Base-by-base conservation (phyloP, 2,888 invertebrate species). In the Eupsilia transversa region DNA sequence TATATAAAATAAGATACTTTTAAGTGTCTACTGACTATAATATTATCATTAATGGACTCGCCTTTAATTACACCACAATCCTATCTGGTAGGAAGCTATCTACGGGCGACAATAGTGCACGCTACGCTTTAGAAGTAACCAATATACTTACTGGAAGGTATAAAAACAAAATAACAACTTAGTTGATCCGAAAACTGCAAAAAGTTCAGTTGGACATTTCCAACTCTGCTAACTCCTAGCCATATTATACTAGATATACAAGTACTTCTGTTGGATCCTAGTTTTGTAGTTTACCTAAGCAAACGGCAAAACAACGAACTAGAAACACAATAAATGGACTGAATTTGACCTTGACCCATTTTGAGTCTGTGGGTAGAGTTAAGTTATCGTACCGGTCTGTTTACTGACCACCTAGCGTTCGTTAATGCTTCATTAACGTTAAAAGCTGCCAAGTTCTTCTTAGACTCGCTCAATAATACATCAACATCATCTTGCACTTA, bases 231-330 rank as follows among this genome's bases (percentile, higher is more conserved):
- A n/a, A 30, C 38, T 72, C 30, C 23, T 43, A 30, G 43, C 20
- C n/a, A 41, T 38, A 33, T 41, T 41, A 67, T 20, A 71, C 43
- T 17, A 38, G 20, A 46, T 23, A 69, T 7, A 52, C 35, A 30
- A 61, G 4, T 33, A 49, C 20, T 72, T 41, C n/a, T 76, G 60
- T 72, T 56, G 1, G 33, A 72, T 27, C 14, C 10, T 10, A 80
- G 54, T 72, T 77, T 49, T 7, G n/a, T 72, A 79, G 30, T 49
- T 61, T 33, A 49, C 30, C 20, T 41, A 56, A 61, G 54, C 46
- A 56, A 72, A 17, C 46, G 14, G 38, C 30, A 71, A 49, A 80
- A 57, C 27, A 80, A 43, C 49, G 27, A 23, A 72, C 41, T 72
- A 57, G 6, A 72, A 35, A 33, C 35, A 63, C 17, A 35, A 57